These are phyloP conservation scores for Clavelina lepadiformis DNA, from an alignment of 23 tunicate species.

Conservation along the genomic window DNA sequence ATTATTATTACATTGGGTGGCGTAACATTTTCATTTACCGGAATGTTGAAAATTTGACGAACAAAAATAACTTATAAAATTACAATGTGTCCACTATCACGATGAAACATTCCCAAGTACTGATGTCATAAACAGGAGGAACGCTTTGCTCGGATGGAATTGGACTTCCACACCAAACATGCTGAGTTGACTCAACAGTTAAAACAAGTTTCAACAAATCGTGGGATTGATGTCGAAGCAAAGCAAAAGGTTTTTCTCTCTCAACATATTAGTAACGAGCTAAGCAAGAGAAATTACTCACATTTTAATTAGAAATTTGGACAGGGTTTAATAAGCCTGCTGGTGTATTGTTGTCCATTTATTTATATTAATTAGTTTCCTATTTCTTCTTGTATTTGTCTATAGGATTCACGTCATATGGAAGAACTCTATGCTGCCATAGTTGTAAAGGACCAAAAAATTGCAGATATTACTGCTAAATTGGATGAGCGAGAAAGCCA, in stretches of 20 bases:
- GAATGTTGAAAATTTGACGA: too few species aligned
- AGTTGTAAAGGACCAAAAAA: conserved; percentile 31
- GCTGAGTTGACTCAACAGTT: conserved; percentile 28
- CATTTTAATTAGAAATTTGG: too few species aligned
- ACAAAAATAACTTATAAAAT: too few species aligned
- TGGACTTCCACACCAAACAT: conserved; percentile 28
- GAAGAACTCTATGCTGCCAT: conserved; percentile 56
- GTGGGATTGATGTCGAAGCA: conserved; percentile 12
- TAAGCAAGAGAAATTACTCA: too few species aligned
- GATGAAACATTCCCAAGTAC: too few species aligned
- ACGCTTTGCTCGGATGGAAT: conserved; percentile 26
- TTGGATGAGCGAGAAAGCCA: conserved; percentile 37
- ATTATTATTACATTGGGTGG: too few species aligned
- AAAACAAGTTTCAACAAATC: conserved; percentile 18
- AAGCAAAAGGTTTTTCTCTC: conserved; percentile 1
- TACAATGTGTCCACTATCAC: too few species aligned
- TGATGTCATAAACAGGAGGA: conserved; percentile 45
- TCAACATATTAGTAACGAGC: neutral
- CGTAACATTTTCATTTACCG: too few species aligned
- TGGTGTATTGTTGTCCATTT: neutral
- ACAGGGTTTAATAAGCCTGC: neutral
- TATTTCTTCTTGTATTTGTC: neutral
- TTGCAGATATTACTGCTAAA: conserved; percentile 39
- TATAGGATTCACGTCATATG: conserved; percentile 18
- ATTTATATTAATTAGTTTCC: neutral